Percentiles rank a stretch among this genome's conserved stretches.
These are phyloP conservation scores for Strix occidentalis DNA, from an alignment of 2,797 vertebrate genomes.

Conservation along the genomic window DNA sequence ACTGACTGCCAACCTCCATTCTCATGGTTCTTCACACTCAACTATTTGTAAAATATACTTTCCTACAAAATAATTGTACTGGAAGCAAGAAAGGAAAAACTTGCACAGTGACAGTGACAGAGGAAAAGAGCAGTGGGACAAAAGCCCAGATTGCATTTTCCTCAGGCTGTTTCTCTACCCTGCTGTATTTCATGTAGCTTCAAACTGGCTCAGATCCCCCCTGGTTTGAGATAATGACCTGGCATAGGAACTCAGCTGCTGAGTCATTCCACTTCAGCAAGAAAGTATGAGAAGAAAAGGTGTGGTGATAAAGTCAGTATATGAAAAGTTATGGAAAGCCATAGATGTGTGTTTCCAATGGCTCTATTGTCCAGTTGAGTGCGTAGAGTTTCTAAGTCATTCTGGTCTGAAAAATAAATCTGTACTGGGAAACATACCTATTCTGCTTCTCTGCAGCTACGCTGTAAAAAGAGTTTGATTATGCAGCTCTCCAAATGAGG, in stretches of 20 bases:
- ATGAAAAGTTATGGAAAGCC: background rate
- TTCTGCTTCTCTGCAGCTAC: background rate
- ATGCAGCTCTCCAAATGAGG: background rate
- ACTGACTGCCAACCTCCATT: background rate
- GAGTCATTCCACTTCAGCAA: background rate
- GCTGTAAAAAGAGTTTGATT: background rate
- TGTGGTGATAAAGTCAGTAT: background rate
- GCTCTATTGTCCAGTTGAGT: background rate
- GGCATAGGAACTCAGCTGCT: background rate
- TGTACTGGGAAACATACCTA: background rate
- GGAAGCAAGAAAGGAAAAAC: background rate
- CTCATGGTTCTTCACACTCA: background rate
- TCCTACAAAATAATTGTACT: background rate
- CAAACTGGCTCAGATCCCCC: background rate
- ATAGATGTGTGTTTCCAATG: fast-evolving
- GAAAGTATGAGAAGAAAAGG: background rate
- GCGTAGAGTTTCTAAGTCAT: background rate
- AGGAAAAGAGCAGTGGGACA: background rate
- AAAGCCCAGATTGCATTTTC: background rate
- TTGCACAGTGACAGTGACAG: background rate
- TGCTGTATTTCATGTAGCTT: background rate
- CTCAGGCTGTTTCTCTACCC: background rate
- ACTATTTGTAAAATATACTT: background rate
- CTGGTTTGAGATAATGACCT: background rate
- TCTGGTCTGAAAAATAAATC: background rate